Evolutionary conservation across 2,797 vertebrate species (phyloP), one percentile per base, ranked within the genome.

Genomic region (Rallus crepitans): DNA sequence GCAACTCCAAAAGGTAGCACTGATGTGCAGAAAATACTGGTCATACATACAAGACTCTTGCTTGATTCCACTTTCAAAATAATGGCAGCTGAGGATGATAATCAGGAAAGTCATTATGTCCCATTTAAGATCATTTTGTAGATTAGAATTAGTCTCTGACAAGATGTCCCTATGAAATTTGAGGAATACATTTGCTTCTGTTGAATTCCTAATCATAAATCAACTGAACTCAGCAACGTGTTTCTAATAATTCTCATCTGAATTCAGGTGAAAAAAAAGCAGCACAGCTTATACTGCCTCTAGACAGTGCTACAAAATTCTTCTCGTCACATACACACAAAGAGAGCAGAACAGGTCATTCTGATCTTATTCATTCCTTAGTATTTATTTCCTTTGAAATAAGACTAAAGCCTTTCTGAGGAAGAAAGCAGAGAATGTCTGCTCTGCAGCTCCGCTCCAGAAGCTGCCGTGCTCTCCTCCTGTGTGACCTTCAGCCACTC

Each of bases 21-120:
- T 45, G 80, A 79, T 6, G 2, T 18, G 48, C 52, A 69, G 45
- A 80, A 91, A 80, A 91, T 35, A 13, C 24, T 55, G 52, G 56
- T 57, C 86, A 68, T 35, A 77, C n/a, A 13, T 27, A 66, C 12
- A 48, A 78, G 39, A 35, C 12, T 18, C 63, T 66, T 47, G 15
- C 76, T 65, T 78, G 77, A 91, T 91, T 93, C 42, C 52, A 79
- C 76, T 93, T 93, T 52, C 66, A 87, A 95, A 97, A 90, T 91
- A 95, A 95, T 59, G 40, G 39, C 76, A 78, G 76, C 57, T 56
- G 53, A 92, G 57, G 45, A 50, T 28, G 50, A 87, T 70, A 87
- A 96, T 91, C 93, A 95, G 75, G 14, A 42, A 93, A 82, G 64
- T 55, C 64, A 80, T 92, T 86, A 69, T 19, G 30, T 45, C 21